Percentiles rank a stretch among this genome's conserved stretches.
phyloP scores from a whole-genome alignment of 2,888 invertebrate species.

The Oxyteleia sp. region DNA sequence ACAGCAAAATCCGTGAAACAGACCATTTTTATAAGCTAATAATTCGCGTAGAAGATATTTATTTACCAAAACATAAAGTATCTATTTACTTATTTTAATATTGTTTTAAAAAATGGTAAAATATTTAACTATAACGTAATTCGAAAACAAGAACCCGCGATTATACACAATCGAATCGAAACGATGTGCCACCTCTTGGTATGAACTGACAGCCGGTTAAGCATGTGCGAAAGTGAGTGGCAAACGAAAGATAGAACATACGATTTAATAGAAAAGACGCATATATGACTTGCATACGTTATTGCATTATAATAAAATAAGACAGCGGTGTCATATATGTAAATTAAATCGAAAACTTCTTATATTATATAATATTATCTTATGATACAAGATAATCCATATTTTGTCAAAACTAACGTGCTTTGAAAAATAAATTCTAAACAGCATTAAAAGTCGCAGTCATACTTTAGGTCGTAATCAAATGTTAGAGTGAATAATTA shows the following conservation, averaged over 20 bases:
- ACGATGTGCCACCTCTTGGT: constrained; percentile 25
- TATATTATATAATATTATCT: too few species aligned
- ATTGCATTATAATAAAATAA: constrained; percentile 29
- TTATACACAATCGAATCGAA: neutral
- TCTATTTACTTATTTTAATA: neutral
- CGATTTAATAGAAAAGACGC: constrained; percentile 45
- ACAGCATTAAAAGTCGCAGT: too few species aligned
- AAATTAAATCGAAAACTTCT: too few species aligned
- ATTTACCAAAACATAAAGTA: too few species aligned
- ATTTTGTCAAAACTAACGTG: too few species aligned
- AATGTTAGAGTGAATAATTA: too few species aligned
- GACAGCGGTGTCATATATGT: neutral
- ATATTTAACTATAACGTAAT: neutral
- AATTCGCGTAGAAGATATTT: too few species aligned
- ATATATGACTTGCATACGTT: constrained; percentile 31
- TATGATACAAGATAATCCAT: too few species aligned
- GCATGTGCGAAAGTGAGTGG: constrained; percentile 68
- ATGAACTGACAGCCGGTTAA: constrained; percentile 20
- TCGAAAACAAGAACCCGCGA: neutral
- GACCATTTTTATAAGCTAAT: too few species aligned
- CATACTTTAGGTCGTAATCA: too few species aligned
- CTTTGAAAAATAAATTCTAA: too few species aligned
- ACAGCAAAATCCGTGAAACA: too few species aligned
- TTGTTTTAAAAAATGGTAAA: neutral
- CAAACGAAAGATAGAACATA: constrained; percentile 67